Percentiles rank a stretch among this genome's conserved stretches.
Conservation (phyloP, 1,140 invertebrate genomes). For the Probaryconus sp. region DNA sequence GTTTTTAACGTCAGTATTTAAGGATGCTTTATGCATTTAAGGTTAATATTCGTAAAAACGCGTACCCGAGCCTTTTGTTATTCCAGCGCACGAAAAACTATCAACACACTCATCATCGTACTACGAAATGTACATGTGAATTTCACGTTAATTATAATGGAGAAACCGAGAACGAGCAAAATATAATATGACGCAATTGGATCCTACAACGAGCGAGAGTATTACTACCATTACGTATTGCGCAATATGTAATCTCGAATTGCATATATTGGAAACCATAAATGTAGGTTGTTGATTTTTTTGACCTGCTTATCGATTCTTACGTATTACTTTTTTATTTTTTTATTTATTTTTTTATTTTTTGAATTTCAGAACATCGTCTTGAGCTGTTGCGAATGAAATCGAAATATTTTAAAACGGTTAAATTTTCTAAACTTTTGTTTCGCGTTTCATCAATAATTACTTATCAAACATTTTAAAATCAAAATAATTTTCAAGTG, state of each 20-base stretch:
- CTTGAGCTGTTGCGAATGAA: not conserved
- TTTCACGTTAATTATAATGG: slow-evolving; percentile 7
- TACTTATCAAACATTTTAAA: too few relatives aligned
- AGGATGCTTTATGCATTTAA: not conserved
- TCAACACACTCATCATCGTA: not conserved
- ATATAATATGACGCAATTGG: slow-evolving; percentile 6
- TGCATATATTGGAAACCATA: not conserved
- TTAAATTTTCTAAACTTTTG: too few relatives aligned
- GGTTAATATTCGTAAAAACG: slow-evolving; percentile 1
- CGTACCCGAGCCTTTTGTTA: not conserved
- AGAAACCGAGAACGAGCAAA: not conserved
- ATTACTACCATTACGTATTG: slow-evolving; percentile 3
- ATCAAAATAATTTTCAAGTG: too few relatives aligned
- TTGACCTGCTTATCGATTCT: slow-evolving; percentile 7
- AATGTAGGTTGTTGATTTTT: slow-evolving; percentile 9
- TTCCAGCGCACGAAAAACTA: not conserved
- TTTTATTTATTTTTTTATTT: slow-evolving; percentile 9
- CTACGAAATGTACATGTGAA: slow-evolving; percentile 4
- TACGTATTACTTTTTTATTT: not conserved
- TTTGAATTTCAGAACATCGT: too few relatives aligned
- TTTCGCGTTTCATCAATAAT: too few relatives aligned
- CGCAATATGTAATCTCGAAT: not conserved
- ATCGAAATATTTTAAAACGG: not conserved
- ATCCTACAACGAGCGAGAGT: not conserved
- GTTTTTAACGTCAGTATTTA: too few relatives aligned